Conservation (phyloP, 2,797 vertebrate genomes). For the Tiaroga cobitis region DNA sequence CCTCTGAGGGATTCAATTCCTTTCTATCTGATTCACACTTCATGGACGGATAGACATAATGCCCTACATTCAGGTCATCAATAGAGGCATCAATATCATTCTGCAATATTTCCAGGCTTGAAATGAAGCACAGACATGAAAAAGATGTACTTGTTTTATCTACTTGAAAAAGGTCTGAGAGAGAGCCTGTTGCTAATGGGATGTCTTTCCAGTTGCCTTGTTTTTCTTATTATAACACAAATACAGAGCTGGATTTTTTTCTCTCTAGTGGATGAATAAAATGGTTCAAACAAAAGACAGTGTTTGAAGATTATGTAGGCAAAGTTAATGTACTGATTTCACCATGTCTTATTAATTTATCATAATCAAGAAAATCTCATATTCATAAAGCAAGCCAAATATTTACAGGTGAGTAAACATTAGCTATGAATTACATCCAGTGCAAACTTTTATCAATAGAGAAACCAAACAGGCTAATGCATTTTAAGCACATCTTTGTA, state of each 20-base stretch:
- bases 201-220: constrained; percentile 66
- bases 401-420: constrained; percentile 1
- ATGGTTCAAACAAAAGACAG: neutral
- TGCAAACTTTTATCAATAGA: constrained; percentile 57
- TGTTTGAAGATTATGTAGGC: neutral
- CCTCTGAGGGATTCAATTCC: constrained; percentile 62
- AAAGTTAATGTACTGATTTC: neutral
- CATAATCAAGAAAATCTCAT: constrained; percentile 15
- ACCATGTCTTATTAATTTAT: neutral
- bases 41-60: constrained; percentile 57
- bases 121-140: constrained; percentile 66
- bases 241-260: neutral
- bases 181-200: constrained; percentile 60
- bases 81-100: constrained; percentile 70
- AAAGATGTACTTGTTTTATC: constrained; percentile 66
- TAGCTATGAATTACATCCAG: constrained; percentile 8
- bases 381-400: constrained; percentile 3
- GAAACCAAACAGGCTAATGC: constrained; percentile 15
- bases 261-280: neutral
- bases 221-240: too few relatives aligned
- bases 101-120: constrained; percentile 70
- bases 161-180: constrained; percentile 68
- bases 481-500: constrained; percentile 11
- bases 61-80: constrained; percentile 68
- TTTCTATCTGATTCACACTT: constrained; percentile 67